These are phyloP conservation scores for Apteryx mantelli DNA, from an alignment of 2,113 vertebrate genomes.

Conservation along the genomic window DNA sequence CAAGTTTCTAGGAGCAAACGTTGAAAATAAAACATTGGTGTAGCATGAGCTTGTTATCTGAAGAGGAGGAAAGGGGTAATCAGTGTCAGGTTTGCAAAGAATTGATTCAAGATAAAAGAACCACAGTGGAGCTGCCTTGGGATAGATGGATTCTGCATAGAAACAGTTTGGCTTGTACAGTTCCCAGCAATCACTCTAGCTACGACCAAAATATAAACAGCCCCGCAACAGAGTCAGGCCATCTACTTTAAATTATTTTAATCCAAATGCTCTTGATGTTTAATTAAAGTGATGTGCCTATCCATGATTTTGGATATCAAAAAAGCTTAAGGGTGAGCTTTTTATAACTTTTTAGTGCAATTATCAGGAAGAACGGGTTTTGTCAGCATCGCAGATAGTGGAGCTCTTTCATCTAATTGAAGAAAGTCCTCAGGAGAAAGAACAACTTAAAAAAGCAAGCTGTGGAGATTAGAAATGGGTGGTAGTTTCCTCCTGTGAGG, in stretches of 20 bases:
- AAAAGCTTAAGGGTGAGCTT: not conserved
- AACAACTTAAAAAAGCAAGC: too few species aligned
- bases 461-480: not conserved
- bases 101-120: not conserved
- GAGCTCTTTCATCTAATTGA: not conserved
- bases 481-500: not conserved
- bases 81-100: not conserved
- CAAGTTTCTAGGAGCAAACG: not conserved
- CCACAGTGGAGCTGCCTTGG: not conserved
- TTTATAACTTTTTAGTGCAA: not conserved
- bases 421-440: not conserved
- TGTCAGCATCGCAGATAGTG: not conserved
- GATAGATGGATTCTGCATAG: not conserved
- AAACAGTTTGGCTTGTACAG: not conserved
- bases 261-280: not conserved
- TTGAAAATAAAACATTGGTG: not conserved
- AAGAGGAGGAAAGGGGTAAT: not conserved
- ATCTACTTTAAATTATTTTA: not conserved
- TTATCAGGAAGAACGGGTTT: not conserved
- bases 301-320: not conserved
- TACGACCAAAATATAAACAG: not conserved
- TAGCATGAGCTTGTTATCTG: not conserved
- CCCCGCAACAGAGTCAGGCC: not conserved
- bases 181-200: not conserved
- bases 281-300: not conserved